Evolutionary conservation across 1,140 invertebrate species (phyloP).

Genomic region (Macrosteles quadrilineatus): DNA sequence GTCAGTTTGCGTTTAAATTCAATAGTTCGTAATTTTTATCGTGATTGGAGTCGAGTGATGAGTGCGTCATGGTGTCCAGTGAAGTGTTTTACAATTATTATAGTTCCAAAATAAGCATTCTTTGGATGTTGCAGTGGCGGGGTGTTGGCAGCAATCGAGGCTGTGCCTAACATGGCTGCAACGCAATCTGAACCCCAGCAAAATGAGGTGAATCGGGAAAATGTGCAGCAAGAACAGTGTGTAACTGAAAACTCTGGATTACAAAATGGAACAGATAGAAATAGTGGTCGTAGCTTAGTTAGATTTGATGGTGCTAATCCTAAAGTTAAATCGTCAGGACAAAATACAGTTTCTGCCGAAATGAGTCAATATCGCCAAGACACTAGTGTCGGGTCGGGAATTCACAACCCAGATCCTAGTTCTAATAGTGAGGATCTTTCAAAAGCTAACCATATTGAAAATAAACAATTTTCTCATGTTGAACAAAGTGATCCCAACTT

Average conservation of each 20-base stretch:
- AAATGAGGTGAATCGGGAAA: slow-evolving; percentile 58
- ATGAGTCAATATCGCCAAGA: slow-evolving; percentile 60
- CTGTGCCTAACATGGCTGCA: slow-evolving; percentile 57
- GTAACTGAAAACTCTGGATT: slow-evolving; percentile 48
- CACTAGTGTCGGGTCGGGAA: slow-evolving; percentile 51
- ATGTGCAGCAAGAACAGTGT: slow-evolving; percentile 54
- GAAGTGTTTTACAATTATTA: slow-evolving; percentile 45
- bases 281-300: slow-evolving; percentile 49
- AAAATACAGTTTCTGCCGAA: slow-evolving; percentile 41
- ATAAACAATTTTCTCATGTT: slow-evolving; percentile 48
- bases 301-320: slow-evolving; percentile 47
- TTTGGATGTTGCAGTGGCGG: slow-evolving; percentile 47
- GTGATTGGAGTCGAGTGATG: slow-evolving; percentile 44
- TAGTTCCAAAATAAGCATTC: slow-evolving; percentile 46
- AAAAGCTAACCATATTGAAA: slow-evolving; percentile 35
- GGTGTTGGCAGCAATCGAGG: slow-evolving; percentile 46
- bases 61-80: slow-evolving; percentile 46
- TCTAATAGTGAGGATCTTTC: slow-evolving; percentile 46
- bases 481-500: slow-evolving; percentile 46
- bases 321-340: slow-evolving; percentile 39
- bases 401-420: slow-evolving; percentile 49
- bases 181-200: slow-evolving; percentile 61
- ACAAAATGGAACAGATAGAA: slow-evolving; percentile 48
- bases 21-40: slow-evolving; percentile 30
- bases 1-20: slow-evolving; percentile 36